Conservation (phyloP, 2,113 vertebrate genomes). For the Macheiramphus alcinus region DNA sequence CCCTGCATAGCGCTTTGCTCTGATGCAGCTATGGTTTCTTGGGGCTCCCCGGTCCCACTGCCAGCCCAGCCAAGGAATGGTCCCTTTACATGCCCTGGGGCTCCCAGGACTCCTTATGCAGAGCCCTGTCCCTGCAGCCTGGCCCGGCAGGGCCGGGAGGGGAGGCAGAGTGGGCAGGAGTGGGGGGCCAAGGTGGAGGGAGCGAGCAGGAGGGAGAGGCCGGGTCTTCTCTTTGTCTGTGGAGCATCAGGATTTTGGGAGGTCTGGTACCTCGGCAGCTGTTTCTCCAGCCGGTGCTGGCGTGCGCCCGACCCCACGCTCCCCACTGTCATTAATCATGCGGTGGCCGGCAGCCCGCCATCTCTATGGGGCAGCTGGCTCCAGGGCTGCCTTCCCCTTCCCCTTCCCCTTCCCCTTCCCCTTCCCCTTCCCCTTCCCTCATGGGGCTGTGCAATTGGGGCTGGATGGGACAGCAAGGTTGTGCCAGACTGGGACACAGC, state of each 20-base stretch:
- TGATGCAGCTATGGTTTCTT: rapidly evolving
- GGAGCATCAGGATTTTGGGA: constrained; percentile 36
- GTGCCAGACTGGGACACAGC: not conserved
- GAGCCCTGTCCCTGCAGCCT: not conserved
- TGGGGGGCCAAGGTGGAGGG: not conserved
- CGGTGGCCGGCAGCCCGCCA: not conserved
- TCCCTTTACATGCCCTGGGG: rapidly evolving
- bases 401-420: not conserved
- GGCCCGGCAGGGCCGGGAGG: rapidly evolving
- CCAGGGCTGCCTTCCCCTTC: not conserved
- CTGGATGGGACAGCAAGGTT: not conserved
- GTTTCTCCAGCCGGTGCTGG: constrained; percentile 20
- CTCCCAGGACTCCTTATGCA: not conserved
- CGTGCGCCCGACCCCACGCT: not conserved
- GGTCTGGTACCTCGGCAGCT: constrained; percentile 9
- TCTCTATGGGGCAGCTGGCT: not conserved
- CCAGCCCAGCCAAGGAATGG: not conserved
- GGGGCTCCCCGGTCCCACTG: rapidly evolving
- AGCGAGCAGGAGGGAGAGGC: not conserved
- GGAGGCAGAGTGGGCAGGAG: not conserved
- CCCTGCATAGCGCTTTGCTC: rapidly evolving
- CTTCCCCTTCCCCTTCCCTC: not conserved
- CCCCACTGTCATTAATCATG: not conserved
- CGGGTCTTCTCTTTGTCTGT: not conserved
- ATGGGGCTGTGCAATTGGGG: rapidly evolving